A percentile compares a stretch with the other conserved stretches of the same genome.
phyloP scores from a whole-genome alignment of 2,888 invertebrate genomes.

The Fissipunctia ypsillon region DNA sequence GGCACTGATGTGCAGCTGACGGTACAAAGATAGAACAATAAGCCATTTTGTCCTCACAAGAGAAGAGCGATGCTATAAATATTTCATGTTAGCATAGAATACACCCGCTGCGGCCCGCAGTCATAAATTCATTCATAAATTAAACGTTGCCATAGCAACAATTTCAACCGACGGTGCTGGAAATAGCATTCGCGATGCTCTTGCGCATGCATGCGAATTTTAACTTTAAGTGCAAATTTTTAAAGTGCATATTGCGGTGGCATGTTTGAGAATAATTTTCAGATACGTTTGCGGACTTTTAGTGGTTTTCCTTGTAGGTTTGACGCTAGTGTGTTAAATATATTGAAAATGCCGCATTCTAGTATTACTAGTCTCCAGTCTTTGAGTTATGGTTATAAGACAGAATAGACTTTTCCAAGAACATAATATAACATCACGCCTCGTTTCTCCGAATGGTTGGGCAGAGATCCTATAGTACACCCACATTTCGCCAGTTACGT shows the following conservation, averaged over 20 bases:
- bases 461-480: no score
- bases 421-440: no score
- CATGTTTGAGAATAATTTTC: background rate
- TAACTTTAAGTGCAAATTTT: background rate
- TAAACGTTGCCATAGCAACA: slow-evolving; percentile 61
- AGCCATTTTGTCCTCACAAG: slow-evolving; percentile 27
- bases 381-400: background rate
- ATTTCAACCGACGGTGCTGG: slow-evolving; percentile 33
- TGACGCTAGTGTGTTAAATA: slow-evolving; percentile 9
- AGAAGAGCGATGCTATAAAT: slow-evolving; percentile 52
- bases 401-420: background rate
- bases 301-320: slow-evolving; percentile 28
- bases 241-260: slow-evolving; percentile 7
- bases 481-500: no score
- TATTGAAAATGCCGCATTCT: background rate
- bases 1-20: background rate
- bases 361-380: background rate
- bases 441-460: no score
- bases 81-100: slow-evolving; percentile 45
- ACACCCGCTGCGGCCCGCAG: slow-evolving; percentile 37
- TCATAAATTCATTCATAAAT: slow-evolving; percentile 65
- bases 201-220: slow-evolving; percentile 12
- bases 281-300: slow-evolving; percentile 10
- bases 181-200: slow-evolving; percentile 48
- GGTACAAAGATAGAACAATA: slow-evolving; percentile 48